Evolutionary conservation across 2,797 vertebrate species (phyloP), one percentile per base, ranked within the genome.

Genomic region (Serranus cabrilla): DNA sequence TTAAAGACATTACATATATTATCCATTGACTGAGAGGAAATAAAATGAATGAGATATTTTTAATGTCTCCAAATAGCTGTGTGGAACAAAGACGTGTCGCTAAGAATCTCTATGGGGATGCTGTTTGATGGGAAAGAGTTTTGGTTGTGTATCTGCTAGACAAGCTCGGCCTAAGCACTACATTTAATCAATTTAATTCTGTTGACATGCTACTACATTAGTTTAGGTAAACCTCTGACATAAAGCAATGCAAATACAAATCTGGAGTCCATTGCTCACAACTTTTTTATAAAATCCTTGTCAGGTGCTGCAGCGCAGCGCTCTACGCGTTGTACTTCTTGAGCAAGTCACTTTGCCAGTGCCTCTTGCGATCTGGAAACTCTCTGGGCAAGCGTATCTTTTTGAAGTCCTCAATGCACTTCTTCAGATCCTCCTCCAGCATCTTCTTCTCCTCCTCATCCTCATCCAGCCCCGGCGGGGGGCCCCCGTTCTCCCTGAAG

Each of bases 291-390:
- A 11, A 18, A 42, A 49, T 17, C 56, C 18, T 65, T 11, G 42
- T 59, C 23, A 42, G 45, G 17, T 46, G 55, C 21, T 2, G n/a
- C 43, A 61, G 52, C 13, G 23, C 56, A 71, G 60, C 23, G 14
- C n/a, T 76, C 86, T 94, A 96, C 0, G 93, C 94, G 8, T 97
- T 93, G 85, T 98, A 97, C 76, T 98, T 98, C 84, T 93, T 96
- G 12, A 98, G 95, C 81, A 98, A 91, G 87, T 98, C 96, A 0
- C 87, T 96, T 84, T 98, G 97, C 97, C 97, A 98, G 90, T 96
- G 95, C 72, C 97, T 91, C 78, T 97, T 98, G 49, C 95, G 96
- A 80, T 97, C 96, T 0, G 96, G 96, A 78, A 98, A 98, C 25
- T 81, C 81, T 0, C 84, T 51, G 1, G 97, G 97, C 87, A 98